phyloP scores from a whole-genome alignment of 2,888 invertebrate species.

The Bombyx huttoni region DNA sequence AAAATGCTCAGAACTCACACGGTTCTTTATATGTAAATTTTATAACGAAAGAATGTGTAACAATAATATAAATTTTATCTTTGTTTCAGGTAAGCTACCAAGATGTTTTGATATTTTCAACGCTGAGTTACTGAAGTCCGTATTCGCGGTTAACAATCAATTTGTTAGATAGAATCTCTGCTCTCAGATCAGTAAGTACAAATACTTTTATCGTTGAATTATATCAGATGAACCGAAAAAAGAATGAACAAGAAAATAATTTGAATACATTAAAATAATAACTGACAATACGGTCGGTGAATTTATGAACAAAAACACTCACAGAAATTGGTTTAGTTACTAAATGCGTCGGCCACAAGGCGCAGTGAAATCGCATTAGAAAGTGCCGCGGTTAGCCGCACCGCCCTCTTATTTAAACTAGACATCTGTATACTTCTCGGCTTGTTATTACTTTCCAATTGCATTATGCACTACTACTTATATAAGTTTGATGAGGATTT shows the following conservation, averaged over 20 bases:
- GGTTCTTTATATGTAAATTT: background rate
- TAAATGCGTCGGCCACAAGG: slow-evolving; percentile 26
- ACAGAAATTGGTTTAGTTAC: slow-evolving; percentile 19
- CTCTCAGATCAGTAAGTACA: no score
- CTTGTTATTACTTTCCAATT: slow-evolving; percentile 24
- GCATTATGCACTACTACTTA: slow-evolving; percentile 7
- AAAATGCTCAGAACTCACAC: background rate
- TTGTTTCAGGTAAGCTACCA: slow-evolving; percentile 22
- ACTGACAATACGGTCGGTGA: no score
- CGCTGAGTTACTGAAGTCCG: slow-evolving; percentile 1
- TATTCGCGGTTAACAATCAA: no score
- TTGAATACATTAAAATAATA: no score
- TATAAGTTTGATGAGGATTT: background rate
- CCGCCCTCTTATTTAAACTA: slow-evolving; percentile 53
- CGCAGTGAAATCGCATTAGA: slow-evolving; percentile 46
- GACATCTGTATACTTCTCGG: slow-evolving; percentile 26
- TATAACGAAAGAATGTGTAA: background rate
- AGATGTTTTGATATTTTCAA: slow-evolving; percentile 2
- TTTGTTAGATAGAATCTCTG: no score
- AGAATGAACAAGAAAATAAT: no score
- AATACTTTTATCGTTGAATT: no score
- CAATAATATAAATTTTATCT: slow-evolving; percentile 4
- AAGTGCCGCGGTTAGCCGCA: slow-evolving; percentile 49
- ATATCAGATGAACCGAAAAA: no score
- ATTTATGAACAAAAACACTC: no score